A percentile compares a stretch with the other conserved stretches of the same genome.
phyloP scores from a whole-genome alignment of 2,113 vertebrate genomes.

The Parus major region DNA sequence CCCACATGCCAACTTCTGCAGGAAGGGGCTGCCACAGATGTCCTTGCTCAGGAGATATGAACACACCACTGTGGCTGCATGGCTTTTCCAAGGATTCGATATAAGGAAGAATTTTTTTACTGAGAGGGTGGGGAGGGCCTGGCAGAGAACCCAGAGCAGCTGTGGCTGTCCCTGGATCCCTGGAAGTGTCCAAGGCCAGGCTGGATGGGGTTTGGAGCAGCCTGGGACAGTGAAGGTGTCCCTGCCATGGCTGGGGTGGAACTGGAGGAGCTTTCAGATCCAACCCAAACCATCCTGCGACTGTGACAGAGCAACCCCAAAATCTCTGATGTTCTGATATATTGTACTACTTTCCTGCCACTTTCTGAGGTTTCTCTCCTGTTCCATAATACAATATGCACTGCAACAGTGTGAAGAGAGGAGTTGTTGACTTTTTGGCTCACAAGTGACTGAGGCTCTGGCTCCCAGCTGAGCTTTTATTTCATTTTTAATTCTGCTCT shows the following conservation, averaged over 20 bases:
- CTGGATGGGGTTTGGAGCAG: rapidly evolving
- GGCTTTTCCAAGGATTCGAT: background rate
- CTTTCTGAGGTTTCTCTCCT: background rate
- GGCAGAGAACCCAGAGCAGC: background rate
- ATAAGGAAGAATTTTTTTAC: background rate
- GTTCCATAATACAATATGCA: rapidly evolving
- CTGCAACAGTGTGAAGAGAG: rapidly evolving
- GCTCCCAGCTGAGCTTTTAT: background rate
- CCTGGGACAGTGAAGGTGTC: background rate
- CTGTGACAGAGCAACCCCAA: background rate
- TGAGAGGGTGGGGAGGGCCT: rapidly evolving
- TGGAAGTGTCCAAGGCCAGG: background rate
- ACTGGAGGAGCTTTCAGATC: rapidly evolving
- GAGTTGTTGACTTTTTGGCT: background rate
- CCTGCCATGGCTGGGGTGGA: background rate
- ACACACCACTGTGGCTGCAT: background rate
- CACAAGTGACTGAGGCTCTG: background rate
- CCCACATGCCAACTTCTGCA: background rate
- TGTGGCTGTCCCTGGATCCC: background rate
- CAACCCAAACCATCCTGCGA: background rate
- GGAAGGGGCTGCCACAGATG: rapidly evolving
- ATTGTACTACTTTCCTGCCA: background rate
- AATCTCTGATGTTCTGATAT: background rate
- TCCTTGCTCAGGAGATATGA: rapidly evolving
- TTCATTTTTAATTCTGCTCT: background rate